Base-by-base conservation (phyloP, 2,113 vertebrate genomes). In the Mus pahari region DNA sequence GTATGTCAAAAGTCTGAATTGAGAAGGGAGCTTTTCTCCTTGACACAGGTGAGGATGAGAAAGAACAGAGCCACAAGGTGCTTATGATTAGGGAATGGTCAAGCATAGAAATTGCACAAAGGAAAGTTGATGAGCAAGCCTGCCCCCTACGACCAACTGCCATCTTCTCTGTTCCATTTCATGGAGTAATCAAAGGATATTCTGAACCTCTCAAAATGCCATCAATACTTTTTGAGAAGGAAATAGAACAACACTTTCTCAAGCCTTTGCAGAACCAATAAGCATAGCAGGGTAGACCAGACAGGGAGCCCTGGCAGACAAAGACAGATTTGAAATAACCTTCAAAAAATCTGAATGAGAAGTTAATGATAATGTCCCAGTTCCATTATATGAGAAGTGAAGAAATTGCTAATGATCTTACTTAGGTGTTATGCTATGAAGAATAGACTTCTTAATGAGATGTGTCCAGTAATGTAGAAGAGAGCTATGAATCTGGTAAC, bases 301-400 rank as follows among this genome's bases (percentile, higher is more conserved):
- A 97, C 97, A 95, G 93, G 92, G 97, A 98, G 97, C 95, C 98
- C 95, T 97, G 94, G 97, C 92, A 98, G 98, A 98, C 89, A 98
- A 98, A 98, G 97, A 98, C 87, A 84, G 94, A 94, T 94, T 97
- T 97, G 77, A 90, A 92, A 97, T 98, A 98, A 97, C 89, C 94
- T 96, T 97, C 94, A 94, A 98, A 98, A 98, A 98, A 97, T 97
- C 95, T 98, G 98, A 99, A 99, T 98, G 98, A 98, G 97, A 98
- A 98, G 98, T 98, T 99, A 98, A 99, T 99, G 98, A 99, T 99
- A 98, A 99, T 99, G 94, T 98, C 96, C 90, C 96, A 84, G 89
- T 98, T 98, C 98, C 97, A 98, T 98, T 98, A 97, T 97, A 86
- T 94, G 96, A 98, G 92, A 94, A 91, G 96, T 90, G 97, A 97